phyloP scores from a whole-genome alignment of 2,888 invertebrate genomes.

The Geotrupes spiniger region DNA sequence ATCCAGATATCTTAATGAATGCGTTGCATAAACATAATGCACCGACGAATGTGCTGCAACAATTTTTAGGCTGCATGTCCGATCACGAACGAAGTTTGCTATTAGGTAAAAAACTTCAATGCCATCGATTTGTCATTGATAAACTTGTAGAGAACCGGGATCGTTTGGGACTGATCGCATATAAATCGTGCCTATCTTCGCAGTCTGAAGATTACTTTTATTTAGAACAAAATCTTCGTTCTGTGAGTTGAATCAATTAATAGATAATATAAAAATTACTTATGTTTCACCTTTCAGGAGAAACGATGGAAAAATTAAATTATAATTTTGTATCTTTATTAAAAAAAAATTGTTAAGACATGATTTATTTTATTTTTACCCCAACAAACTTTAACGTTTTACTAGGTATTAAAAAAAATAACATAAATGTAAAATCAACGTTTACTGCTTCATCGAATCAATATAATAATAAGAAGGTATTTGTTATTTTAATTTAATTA shows the following conservation, averaged over 20 bases:
- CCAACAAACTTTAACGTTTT: no score
- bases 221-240: conserved; percentile 64
- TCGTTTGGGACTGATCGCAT: conserved; percentile 58
- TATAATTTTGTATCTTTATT: conserved; percentile 19
- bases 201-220: conserved; percentile 71
- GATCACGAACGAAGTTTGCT: conserved; percentile 56
- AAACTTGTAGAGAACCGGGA: conserved; percentile 61
- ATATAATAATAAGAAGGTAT: no score
- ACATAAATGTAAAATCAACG: no score
- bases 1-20: conserved; percentile 38
- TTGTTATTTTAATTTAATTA: no score
- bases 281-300: conserved; percentile 32
- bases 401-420: no score
- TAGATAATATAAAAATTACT: conserved; percentile 6
- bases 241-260: conserved; percentile 12
- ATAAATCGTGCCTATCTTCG: conserved; percentile 60
- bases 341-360: no score
- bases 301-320: conserved; percentile 39
- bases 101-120: conserved; percentile 62
- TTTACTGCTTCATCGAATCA: no score
- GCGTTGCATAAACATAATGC: conserved; percentile 42
- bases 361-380: no score
- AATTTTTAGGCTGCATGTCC: conserved; percentile 38
- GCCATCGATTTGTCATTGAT: conserved; percentile 66
- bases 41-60: conserved; percentile 49